Evolutionary conservation across 2,888 invertebrate genomes (phyloP).

Genomic region (Ichneumoninae sp.): DNA sequence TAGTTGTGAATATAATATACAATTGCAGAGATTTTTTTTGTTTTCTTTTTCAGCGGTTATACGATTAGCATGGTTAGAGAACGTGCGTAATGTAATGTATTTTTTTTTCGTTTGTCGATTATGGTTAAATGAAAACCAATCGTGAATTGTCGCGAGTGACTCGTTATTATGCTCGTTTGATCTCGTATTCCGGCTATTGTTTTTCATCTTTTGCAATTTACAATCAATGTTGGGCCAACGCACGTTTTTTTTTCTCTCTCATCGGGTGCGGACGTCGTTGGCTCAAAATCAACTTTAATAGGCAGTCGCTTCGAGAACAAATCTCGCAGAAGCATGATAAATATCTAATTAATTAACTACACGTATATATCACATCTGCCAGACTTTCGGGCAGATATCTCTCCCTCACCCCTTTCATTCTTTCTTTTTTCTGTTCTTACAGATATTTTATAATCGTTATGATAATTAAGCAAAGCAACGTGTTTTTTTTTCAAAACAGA

Average conservation of each 20-base stretch:
- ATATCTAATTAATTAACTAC: slow-evolving; percentile 64
- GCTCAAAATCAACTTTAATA: slow-evolving; percentile 70
- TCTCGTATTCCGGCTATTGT: slow-evolving; percentile 79
- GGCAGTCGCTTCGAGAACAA: slow-evolving; percentile 72
- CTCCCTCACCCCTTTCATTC: slow-evolving; percentile 8
- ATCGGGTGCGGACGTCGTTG: slow-evolving; percentile 6
- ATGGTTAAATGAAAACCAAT: slow-evolving; percentile 47
- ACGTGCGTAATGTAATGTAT: slow-evolving; percentile 55
- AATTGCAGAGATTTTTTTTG: slow-evolving; percentile 70
- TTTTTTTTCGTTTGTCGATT: slow-evolving; percentile 49
- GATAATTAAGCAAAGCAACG: slow-evolving; percentile 41
- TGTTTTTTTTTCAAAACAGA: slow-evolving; percentile 21
- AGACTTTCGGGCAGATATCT: slow-evolving; percentile 40
- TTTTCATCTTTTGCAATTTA: slow-evolving; percentile 48
- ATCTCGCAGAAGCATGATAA: slow-evolving; percentile 71
- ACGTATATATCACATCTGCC: slow-evolving; percentile 62
- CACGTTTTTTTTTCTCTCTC: slow-evolving; percentile 61
- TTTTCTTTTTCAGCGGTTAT: slow-evolving; percentile 50
- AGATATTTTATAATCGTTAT: slow-evolving; percentile 43
- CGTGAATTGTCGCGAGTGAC: slow-evolving; percentile 41
- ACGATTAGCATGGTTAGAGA: slow-evolving; percentile 55
- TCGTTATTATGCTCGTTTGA: slow-evolving; percentile 67
- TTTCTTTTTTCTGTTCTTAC: slow-evolving; percentile 39
- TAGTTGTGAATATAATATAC: slow-evolving; percentile 77
- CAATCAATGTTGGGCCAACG: slow-evolving; percentile 70